Evolutionary conservation across 2,797 vertebrate species (phyloP).

Genomic region (Nothura maculosa): DNA sequence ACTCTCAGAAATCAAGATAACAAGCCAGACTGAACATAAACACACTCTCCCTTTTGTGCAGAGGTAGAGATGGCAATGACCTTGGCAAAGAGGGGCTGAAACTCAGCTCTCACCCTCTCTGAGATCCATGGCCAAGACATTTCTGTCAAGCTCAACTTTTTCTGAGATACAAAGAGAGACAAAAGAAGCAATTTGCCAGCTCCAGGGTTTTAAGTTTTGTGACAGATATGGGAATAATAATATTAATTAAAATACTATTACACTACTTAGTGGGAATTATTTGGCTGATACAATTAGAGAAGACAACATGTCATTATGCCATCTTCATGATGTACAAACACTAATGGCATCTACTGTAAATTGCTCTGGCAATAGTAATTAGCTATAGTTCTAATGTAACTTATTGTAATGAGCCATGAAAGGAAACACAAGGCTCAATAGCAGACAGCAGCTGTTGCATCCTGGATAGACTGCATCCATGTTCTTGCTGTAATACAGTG

Average conservation of each 20-base stretch:
- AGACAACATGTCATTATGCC: constrained; percentile 64
- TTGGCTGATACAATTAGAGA: constrained; percentile 66
- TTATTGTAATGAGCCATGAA: constrained; percentile 63
- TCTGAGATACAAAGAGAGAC: not conserved
- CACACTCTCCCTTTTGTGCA: not conserved
- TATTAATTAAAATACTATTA: constrained; percentile 66
- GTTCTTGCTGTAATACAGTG: rapidly evolving
- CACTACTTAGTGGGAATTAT: constrained; percentile 40
- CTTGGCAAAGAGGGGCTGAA: not conserved
- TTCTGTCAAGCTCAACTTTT: not conserved
- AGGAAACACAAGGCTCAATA: not conserved
- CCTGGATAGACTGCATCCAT: not conserved
- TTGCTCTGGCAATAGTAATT: constrained; percentile 35
- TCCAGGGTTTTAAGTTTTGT: constrained; percentile 5
- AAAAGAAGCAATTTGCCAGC: not conserved
- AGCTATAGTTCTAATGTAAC: constrained; percentile 28
- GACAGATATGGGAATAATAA: constrained; percentile 10
- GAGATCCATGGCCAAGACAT: not conserved
- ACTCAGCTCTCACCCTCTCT: not conserved
- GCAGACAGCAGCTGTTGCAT: not conserved
- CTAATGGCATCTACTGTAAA: constrained; percentile 33
- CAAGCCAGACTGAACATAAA: not conserved
- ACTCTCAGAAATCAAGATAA: not conserved
- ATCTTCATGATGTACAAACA: constrained; percentile 46
- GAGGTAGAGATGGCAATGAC: rapidly evolving